Base-by-base conservation (phyloP, 2,113 vertebrate genomes). In the Sula dactylatra region DNA sequence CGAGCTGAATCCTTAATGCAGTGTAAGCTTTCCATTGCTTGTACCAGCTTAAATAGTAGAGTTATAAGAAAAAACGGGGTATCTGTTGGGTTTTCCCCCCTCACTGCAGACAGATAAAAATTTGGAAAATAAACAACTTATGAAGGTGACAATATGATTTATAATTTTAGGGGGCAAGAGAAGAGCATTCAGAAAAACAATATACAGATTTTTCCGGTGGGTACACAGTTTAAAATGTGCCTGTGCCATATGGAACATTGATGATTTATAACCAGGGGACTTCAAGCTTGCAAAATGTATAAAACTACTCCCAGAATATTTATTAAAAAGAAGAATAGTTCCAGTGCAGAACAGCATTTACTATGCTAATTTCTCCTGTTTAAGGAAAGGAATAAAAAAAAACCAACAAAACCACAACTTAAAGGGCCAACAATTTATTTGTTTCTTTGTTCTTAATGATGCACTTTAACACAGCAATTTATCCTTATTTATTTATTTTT, bases 101-200 rank as follows among this genome's bases (percentile, higher is more conserved):
- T 72, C 44, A 44, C 31, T 44, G 47, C 67, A 78, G 83, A 69
- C 56, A 97, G 55, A 56, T 10, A 93, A 81, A 90, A 89, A 94
- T 55, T 59, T 79, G 86, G 88, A 86, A 94, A 94, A 93, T 76
- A 97, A 96, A 91, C 87, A 92, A 70, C 34, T 47, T 80, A 94
- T 15, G 49, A 94, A 59, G 44, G 49, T 96, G 86, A 97, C 74
- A 96, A 34, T 64, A 78, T 97, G 93, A 96, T 97, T 97, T 97
- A 96, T 96, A 97, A 92, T 94, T 94, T 91, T 69, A 91, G 96
- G 72, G 64, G 49, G 22, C 26, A 90, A 93, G 94, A 91, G 94
- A 84, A 94, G 95, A 94, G 27, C 70, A 82, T 85, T 93, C 82
- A 82, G 72, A 84, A 93, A 96, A 96, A 96, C 86, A 97, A 94